phyloP scores from a whole-genome alignment of 2,888 invertebrate species.

The Acanthosepion pharaonis region DNA sequence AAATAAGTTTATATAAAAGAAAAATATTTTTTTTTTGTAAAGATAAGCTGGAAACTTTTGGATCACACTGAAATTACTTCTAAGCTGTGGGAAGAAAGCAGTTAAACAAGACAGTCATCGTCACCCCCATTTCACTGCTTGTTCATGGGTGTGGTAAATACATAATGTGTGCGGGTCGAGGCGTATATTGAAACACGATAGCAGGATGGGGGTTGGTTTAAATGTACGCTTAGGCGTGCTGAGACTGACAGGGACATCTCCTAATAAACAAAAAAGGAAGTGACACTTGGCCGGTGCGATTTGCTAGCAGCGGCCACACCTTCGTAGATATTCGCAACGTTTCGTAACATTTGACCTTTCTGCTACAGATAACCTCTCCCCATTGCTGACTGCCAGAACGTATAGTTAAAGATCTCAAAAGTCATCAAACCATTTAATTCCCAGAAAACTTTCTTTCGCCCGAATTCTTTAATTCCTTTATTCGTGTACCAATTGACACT shows the following conservation, averaged over 20 bases:
- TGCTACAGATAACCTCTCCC: neutral
- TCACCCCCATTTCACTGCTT: neutral
- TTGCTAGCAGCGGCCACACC: slow-evolving; percentile 33
- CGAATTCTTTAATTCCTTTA: neutral
- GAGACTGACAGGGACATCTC: neutral
- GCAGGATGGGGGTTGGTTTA: neutral
- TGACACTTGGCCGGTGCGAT: neutral
- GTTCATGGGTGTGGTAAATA: neutral
- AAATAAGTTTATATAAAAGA: too few species aligned
- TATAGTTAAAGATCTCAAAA: neutral
- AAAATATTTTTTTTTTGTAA: too few species aligned
- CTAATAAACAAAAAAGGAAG: neutral
- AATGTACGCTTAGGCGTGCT: neutral
- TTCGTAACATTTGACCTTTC: slow-evolving; percentile 6
- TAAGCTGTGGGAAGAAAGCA: neutral
- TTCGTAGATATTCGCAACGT: neutral
- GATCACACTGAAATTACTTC: neutral
- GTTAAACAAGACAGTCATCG: neutral
- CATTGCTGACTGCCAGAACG: neutral
- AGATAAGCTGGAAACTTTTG: too few species aligned
- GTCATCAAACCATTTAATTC: neutral
- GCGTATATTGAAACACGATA: neutral
- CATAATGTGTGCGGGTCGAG: rapidly evolving
- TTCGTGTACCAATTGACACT: too few species aligned
- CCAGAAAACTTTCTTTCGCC: neutral